phyloP scores from a whole-genome alignment of 2,113 vertebrate genomes.

The Microtus montanus region DNA sequence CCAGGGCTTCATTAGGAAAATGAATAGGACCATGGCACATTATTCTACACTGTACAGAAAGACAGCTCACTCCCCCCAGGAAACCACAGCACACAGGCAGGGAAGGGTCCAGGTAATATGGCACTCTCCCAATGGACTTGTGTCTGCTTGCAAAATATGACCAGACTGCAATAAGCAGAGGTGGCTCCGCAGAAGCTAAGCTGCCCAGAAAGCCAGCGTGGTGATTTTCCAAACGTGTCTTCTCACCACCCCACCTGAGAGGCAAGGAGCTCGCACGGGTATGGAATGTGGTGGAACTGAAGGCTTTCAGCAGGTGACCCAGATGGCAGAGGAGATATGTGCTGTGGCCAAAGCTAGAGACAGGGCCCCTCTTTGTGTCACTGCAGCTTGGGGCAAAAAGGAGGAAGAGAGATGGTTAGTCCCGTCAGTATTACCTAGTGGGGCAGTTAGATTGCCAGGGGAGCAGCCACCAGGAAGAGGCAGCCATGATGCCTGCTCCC shows the following conservation, averaged over 20 bases:
- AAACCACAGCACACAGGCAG: slow-evolving; percentile 57
- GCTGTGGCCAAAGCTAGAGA: fast-evolving
- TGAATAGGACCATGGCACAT: slow-evolving; percentile 62
- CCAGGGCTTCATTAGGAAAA: slow-evolving; percentile 73
- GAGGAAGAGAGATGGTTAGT: not conserved
- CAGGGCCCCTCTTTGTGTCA: not conserved
- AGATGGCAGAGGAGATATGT: not conserved
- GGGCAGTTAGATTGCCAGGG: not conserved
- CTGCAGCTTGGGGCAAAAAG: too few species aligned
- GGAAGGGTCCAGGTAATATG: slow-evolving; percentile 62
- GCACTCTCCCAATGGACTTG: slow-evolving; percentile 62
- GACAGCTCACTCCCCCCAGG: slow-evolving; percentile 58
- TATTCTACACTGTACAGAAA: slow-evolving; percentile 60
- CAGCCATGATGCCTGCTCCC: too few species aligned
- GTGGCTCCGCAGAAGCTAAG: slow-evolving; percentile 41
- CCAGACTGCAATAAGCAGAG: slow-evolving; percentile 71
- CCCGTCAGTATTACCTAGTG: not conserved
- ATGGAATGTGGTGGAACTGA: not conserved
- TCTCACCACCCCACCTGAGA: not conserved
- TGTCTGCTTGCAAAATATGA: slow-evolving; percentile 71
- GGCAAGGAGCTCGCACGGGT: not conserved
- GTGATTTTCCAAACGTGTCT: not conserved
- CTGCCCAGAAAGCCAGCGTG: slow-evolving; percentile 42
- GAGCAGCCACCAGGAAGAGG: not conserved
- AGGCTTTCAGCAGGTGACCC: not conserved